Evolutionary conservation across 2,113 vertebrate species (phyloP), one percentile per base, ranked within the genome.

Genomic region (Ptyas mucosa): DNA sequence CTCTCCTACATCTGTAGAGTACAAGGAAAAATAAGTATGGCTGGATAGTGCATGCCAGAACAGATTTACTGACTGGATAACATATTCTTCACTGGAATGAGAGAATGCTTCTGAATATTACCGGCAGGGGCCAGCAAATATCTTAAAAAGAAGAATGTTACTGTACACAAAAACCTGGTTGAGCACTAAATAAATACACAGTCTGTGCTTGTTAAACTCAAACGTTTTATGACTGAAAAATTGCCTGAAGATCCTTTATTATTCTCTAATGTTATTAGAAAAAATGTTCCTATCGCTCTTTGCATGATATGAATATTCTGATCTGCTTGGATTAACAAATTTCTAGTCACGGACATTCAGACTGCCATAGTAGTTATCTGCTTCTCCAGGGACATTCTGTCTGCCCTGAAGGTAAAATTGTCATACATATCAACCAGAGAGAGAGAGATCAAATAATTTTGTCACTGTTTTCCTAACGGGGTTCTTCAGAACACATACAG

Each of bases 261-360:
- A 29, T 43, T 93, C 93, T 8, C 21, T 93, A 39, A 69, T 93
- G 93, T 95, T 93, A 54, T 96, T 95, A 95, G 88, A 90, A 94
- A 95, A 96, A 88, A 86, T 97, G 55, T 95, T 97, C 95, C 94
- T 95, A 91, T 93, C 49, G 87, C 61, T 58, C 1, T 95, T 96
- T 96, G 91, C 91, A 92, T 95, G 87, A 55, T 91, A 90, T 96
- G 97, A 96, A 95, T 93, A 97, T 96, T 97, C 94, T 95, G 52
- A 95, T 95, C 95, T 95, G 90, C 89, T 64, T 91, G 57, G 85
- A 69, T 94, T 90, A 94, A 94, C 75, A 93, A 94, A 93, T 94
- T 96, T 95, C 92, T 96, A 39, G 89, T 94, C 92, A 21, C 87
- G 88, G 93, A 92, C 95, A 90, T 90, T 91, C 95, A 94, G 85